phyloP scores from a whole-genome alignment of 2,797 vertebrate species.

The Cyclopterus lumpus region DNA sequence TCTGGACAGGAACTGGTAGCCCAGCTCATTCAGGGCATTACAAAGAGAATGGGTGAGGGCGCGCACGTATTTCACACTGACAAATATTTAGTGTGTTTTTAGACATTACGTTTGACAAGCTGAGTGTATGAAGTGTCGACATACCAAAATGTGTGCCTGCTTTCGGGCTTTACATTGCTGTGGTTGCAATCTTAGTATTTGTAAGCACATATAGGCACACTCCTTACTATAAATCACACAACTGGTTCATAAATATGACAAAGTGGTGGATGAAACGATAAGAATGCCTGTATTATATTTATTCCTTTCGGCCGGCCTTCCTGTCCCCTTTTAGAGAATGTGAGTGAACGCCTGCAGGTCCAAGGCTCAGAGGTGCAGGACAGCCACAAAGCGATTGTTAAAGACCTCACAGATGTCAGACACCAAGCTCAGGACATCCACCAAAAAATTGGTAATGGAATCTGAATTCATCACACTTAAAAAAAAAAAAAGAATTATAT shows the following conservation, averaged over 20 bases:
- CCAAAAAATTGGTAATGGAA: constrained; percentile 83
- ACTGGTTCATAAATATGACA: no score
- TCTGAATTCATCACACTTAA: neutral
- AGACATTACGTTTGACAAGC: neutral
- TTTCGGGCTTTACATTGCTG: neutral
- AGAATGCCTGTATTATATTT: no score
- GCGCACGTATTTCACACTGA: neutral
- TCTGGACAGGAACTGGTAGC: constrained; percentile 81
- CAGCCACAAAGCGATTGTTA: constrained; percentile 75
- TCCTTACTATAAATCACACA: neutral
- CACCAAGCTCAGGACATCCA: constrained; percentile 85
- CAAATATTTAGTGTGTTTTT: neutral
- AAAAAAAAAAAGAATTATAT: rapidly evolving
- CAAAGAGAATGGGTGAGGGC: constrained; percentile 80
- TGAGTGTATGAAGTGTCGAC: neutral
- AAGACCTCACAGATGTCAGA: constrained; percentile 76
- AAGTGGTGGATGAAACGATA: no score
- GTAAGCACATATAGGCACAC: neutral
- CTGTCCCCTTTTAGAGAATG: constrained; percentile 75
- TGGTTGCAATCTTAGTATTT: neutral
- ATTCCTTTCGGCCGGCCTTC: neutral
- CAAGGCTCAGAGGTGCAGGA: constrained; percentile 80
- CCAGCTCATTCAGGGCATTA: constrained; percentile 82
- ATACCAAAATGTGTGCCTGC: neutral
- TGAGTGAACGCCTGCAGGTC: constrained; percentile 73